Evolutionary conservation across 2,113 vertebrate species (phyloP), one percentile per base, ranked within the genome.

Genomic region (Microtus pennsylvanicus): DNA sequence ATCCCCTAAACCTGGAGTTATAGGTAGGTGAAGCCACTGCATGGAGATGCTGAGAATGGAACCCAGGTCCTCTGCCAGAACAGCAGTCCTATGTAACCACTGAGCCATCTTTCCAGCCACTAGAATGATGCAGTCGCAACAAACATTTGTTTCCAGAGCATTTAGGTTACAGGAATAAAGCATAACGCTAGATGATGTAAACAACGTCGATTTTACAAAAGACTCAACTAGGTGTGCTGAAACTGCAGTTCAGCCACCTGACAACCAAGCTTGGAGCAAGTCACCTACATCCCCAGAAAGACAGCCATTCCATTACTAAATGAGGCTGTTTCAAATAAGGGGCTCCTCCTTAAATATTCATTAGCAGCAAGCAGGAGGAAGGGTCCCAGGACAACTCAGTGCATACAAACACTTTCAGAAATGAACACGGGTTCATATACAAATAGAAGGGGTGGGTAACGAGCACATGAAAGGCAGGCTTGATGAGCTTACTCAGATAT

Each of bases 141-240:
- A 96, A 93, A 63, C 21, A 75, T 89, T 78, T 61, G 33, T 47
- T 94, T 95, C 45, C 70, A 24, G 86, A 67, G 42, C 30, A 28
- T 45, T 67, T 86, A 42, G 50, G 17, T 69, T 50, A 28, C 55
- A 88, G 82, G 87, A 93, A 65, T 45, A 78, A 93, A 97, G 58
- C 65, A 24, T 35, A 35, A 87, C 1, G 1, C 45, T 52, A 96
- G 80, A 87, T 16, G 69, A 93, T 96, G 89, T 30, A 52, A 95
- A 63, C 28, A 26, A 35, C 89, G 90, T 3, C 93, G 33, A 9
- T n/a, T 87, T 75, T 35, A 30, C 55, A 61, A 33, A 16, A 30
- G 22, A 3, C 9, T 77, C 72, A 4, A 8, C 35, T 16, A 83
- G 28, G 7, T n/a, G 13, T 65, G 26, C 77, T 75, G 55, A 70